Evolutionary conservation across 2,888 invertebrate genomes (phyloP).

Genomic region (Heteromurus nitidus): DNA sequence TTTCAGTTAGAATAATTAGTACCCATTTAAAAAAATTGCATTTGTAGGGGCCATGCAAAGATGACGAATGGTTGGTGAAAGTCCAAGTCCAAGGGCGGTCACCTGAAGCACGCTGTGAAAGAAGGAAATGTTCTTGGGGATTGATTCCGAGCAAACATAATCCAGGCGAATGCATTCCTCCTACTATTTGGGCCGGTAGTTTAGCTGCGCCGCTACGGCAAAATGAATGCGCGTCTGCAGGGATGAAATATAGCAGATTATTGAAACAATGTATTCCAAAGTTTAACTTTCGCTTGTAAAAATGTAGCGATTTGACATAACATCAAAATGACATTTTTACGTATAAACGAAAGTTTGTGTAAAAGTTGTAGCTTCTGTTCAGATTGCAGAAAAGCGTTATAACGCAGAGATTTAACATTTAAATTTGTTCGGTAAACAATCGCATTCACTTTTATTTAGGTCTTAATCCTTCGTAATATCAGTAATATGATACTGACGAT

Average conservation of each 20-base stretch:
- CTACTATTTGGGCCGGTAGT: neutral
- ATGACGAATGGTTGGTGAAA: slow-evolving; percentile 31
- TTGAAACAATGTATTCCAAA: slow-evolving; percentile 18
- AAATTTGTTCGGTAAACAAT: too few species aligned
- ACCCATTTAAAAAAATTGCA: neutral
- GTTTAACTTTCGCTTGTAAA: too few species aligned
- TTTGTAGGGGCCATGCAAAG: slow-evolving; percentile 25
- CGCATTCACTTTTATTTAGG: too few species aligned
- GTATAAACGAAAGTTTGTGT: too few species aligned
- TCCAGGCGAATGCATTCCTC: neutral
- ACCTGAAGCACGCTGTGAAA: neutral
- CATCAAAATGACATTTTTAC: too few species aligned
- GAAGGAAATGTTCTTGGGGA: slow-evolving; percentile 15
- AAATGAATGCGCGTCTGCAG: neutral
- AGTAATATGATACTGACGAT: too few species aligned
- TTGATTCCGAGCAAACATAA: neutral
- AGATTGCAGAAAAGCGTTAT: too few species aligned
- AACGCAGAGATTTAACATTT: too few species aligned
- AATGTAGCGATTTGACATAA: too few species aligned
- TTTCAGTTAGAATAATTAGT: neutral
- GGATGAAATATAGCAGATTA: slow-evolving; percentile 23
- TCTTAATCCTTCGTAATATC: too few species aligned
- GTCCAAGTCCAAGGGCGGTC: neutral
- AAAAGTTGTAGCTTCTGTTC: too few species aligned
- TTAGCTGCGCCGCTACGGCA: too few species aligned